Evolutionary conservation across 53 echinoderm and acorn worm species (phyloP).

Genomic region (Pentamera pediparva): DNA sequence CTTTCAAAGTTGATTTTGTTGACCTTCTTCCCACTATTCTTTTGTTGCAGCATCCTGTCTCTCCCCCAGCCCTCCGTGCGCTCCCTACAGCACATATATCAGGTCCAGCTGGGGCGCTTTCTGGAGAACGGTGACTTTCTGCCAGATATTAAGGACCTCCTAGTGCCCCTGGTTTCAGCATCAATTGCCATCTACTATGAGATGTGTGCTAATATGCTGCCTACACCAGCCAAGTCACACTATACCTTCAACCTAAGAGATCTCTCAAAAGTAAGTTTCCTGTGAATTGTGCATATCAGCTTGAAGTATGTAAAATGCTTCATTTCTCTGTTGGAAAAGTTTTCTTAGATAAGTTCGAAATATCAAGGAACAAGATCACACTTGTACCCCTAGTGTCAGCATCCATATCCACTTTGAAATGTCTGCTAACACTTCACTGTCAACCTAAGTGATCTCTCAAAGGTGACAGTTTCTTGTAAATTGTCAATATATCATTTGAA

Average conservation of each 20-base stretch:
- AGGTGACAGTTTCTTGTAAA: no score
- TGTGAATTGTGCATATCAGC: no score
- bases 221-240: constrained; percentile 96
- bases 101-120: constrained; percentile 92
- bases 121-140: constrained; percentile 92
- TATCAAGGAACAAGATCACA: no score
- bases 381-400: constrained; percentile 93
- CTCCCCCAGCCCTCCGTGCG: constrained; percentile 90
- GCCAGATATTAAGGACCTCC: constrained; percentile 78
- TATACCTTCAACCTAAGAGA: constrained; percentile 98
- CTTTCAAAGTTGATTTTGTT: no score
- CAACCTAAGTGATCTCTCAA: no score
- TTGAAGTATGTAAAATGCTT: no score
- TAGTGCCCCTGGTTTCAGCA: constrained; percentile 76
- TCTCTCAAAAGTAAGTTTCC: constrained; percentile 97
- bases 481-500: no score
- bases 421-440: no score
- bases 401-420: no score
- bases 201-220: constrained; percentile 92
- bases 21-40: background rate
- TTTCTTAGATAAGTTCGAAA: no score
- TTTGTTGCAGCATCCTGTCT: constrained; percentile 70
- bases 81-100: constrained; percentile 97
- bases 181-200: constrained; percentile 98
- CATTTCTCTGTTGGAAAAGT: no score